A percentile compares a stretch with the other conserved stretches of the same genome.
phyloP scores from a whole-genome alignment of 1,140 invertebrate genomes.

The Drosophila insularis region DNA sequence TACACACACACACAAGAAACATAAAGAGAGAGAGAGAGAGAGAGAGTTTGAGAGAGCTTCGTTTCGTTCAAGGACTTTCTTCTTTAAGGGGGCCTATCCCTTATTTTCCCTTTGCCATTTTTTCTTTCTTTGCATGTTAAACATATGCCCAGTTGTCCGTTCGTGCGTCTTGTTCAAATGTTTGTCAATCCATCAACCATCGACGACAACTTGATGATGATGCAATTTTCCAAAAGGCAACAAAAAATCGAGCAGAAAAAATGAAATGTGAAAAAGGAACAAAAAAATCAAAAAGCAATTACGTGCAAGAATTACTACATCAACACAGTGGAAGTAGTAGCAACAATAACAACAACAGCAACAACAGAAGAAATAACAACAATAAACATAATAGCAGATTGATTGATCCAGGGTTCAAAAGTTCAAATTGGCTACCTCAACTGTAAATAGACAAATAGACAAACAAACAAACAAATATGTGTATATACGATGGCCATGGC shows the following conservation, averaged over 20 bases:
- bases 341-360: constrained; percentile 11
- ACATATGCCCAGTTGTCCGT: constrained; percentile 57
- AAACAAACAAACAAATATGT: constrained; percentile 47
- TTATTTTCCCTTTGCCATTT: not conserved
- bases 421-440: constrained; percentile 78
- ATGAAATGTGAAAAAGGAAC: constrained; percentile 27
- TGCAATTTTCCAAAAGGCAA: constrained; percentile 66
- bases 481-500: constrained; percentile 18
- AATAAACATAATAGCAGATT: constrained; percentile 81
- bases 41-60: constrained; percentile 7
- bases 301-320: constrained; percentile 62
- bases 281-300: constrained; percentile 75
- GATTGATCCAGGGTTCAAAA: constrained; percentile 75
- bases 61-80: constrained; percentile 36
- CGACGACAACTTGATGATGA: constrained; percentile 73
- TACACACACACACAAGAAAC: too few species aligned
- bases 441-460: constrained; percentile 77
- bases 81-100: not conserved
- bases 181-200: constrained; percentile 75
- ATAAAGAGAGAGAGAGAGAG: not conserved
- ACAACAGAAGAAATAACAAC: constrained; percentile 24
- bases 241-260: constrained; percentile 43
- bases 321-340: constrained; percentile 32
- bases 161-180: constrained; percentile 60
- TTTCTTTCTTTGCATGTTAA: constrained; percentile 33